phyloP scores from a whole-genome alignment of 2,797 vertebrate genomes.

The Catostomus latipinnis region DNA sequence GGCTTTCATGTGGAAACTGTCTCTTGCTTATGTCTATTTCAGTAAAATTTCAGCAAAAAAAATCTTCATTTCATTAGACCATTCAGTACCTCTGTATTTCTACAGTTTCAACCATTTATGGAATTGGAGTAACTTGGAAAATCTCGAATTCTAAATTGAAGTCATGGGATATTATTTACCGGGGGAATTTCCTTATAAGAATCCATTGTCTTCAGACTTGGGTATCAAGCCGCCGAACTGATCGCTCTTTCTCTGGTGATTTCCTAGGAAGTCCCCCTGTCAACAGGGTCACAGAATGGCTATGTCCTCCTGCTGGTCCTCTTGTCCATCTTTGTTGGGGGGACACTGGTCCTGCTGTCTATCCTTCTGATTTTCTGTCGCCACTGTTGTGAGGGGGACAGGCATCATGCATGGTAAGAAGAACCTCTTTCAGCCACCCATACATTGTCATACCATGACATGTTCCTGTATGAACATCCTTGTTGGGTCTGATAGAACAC shows the following conservation, averaged over 20 bases:
- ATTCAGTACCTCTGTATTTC: background rate
- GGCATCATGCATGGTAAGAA: constrained; percentile 82
- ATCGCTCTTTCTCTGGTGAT: constrained; percentile 16
- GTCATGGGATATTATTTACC: constrained; percentile 16
- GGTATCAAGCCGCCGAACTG: background rate
- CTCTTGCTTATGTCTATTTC: background rate
- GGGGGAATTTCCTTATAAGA: constrained; percentile 27
- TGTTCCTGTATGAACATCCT: background rate
- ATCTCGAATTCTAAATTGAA: constrained; percentile 15
- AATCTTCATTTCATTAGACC: too few species aligned
- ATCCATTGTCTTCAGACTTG: background rate
- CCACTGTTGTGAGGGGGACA: constrained; percentile 83
- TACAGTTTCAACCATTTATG: background rate
- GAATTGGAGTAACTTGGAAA: background rate
- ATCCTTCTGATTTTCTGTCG: constrained; percentile 87
- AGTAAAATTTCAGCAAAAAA: too few species aligned
- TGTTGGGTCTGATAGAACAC: background rate
- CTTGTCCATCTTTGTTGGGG: constrained; percentile 89
- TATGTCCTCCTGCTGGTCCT: constrained; percentile 89
- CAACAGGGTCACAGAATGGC: constrained; percentile 80
- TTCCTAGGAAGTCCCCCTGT: constrained; percentile 70
- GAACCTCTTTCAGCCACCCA: constrained; percentile 13
- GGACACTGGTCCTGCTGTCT: constrained; percentile 84
- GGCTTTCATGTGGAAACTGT: constrained; percentile 15
- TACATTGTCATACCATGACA: background rate